phyloP scores from a whole-genome alignment of 2,113 vertebrate genomes.

The Chrysemys picta region DNA sequence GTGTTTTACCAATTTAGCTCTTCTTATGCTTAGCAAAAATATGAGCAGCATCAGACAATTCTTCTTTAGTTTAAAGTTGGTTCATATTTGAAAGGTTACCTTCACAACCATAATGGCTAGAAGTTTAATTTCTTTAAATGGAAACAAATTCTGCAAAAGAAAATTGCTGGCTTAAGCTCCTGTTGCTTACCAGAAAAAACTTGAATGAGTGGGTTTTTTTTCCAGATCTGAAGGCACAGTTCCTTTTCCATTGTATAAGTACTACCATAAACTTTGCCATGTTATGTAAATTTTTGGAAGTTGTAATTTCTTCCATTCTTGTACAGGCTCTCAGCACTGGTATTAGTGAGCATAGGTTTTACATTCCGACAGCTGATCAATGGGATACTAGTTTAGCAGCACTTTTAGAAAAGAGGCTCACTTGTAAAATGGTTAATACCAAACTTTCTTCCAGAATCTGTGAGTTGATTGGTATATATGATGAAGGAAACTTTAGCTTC shows the following conservation, averaged over 20 bases:
- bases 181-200: neutral
- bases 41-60: neutral
- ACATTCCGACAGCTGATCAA: neutral
- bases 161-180: neutral
- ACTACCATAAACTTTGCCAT: rapidly evolving
- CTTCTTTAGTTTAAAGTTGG: neutral
- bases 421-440: neutral
- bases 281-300: neutral
- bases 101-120: neutral
- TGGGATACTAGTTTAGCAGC: neutral
- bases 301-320: neutral
- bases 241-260: neutral
- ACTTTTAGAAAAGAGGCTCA: neutral
- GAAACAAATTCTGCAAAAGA: neutral
- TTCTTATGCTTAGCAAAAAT: neutral
- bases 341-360: neutral
- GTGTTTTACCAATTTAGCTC: neutral
- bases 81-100: neutral
- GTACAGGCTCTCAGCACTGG: neutral
- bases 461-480: constrained; percentile 90
- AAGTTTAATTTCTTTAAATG: neutral
- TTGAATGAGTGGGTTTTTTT: neutral
- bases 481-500: constrained; percentile 97
- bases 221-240: neutral
- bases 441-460: constrained; percentile 86